A percentile compares a stretch with the other conserved stretches of the same genome.
Evolutionary conservation across 2,113 vertebrate species (phyloP).

Genomic region (Seriola aureovittata): DNA sequence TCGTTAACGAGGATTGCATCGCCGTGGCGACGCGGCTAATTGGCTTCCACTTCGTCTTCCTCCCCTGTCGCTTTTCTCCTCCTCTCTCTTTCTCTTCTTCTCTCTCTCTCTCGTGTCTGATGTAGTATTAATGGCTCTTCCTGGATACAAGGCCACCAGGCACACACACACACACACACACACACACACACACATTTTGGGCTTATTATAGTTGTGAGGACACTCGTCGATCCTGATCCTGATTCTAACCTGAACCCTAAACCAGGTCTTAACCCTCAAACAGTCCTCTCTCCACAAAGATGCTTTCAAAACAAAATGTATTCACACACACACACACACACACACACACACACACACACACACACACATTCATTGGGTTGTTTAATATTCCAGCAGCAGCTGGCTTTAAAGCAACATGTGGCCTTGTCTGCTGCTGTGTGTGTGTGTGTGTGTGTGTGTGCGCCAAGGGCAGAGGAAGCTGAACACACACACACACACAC

Average conservation of each 20-base stretch:
- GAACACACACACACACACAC: not conserved
- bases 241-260: too few relatives aligned
- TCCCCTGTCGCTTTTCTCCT: conserved; percentile 34
- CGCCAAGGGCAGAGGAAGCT: not conserved
- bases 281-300: too few relatives aligned
- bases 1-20: conserved; percentile 65
- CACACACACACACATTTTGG: conserved; percentile 12
- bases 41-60: conserved; percentile 67
- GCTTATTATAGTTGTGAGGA: not conserved
- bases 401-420: conserved; percentile 54
- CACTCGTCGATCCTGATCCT: too few relatives aligned
- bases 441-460: conserved; percentile 1
- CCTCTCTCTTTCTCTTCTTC: conserved; percentile 31
- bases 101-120: conserved; percentile 30
- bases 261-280: too few relatives aligned
- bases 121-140: conserved; percentile 69
- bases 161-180: conserved; percentile 15
- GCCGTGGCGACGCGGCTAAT: conserved; percentile 66
- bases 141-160: conserved; percentile 53
- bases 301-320: too few relatives aligned
- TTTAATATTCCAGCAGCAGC: conserved; percentile 55
- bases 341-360: conserved; percentile 28
- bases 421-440: conserved; percentile 26
- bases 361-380: conserved; percentile 10
- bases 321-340: conserved; percentile 16